Base-by-base conservation (phyloP, 2,888 invertebrate genomes). In the Teleogryllus oceanicus region DNA sequence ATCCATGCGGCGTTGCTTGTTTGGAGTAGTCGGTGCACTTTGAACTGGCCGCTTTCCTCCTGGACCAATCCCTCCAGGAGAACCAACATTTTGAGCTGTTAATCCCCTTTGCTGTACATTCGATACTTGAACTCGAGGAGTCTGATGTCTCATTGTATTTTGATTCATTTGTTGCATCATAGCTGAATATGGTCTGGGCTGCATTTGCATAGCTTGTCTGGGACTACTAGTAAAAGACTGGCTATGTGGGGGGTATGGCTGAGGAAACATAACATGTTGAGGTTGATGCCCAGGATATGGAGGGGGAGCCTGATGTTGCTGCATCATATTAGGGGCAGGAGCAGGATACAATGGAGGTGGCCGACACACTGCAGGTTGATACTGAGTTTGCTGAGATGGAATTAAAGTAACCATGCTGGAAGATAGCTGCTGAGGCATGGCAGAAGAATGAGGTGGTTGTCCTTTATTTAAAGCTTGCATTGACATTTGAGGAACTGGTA, bases 101-200 rank as follows among this genome's bases (percentile, higher is more conserved):
- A 86, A 24, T 85, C 86, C 50, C 87, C 86, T 21, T 86, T 85
- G 50, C 90, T 90, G 10, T 91, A 91, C 83, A 91, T 91, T 78
- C 91, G 91, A 84, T 91, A 91, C 50, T 91, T 91, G 83, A 21
- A 75, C 37, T 49, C 49, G 2, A 78, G 78, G 20, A 51, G 24
- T 11, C 13, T 21, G 78, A n/a, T 50, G 78, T 62, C 62, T 62
- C 13, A 62, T 62, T 13, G 13, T 62, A n/a, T 62, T 13, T 62
- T 62, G 78, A 50, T 37, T 49, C n/a, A 77, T 37, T 16, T 80
- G 80, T 74, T 80, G 80, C 21, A 79, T 76, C 80, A 80, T 78
- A 49, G 78, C 78, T 50, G 75, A 37, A 24, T 77, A 77, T 20
- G 79, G 79, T 49, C 77, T 76, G 11, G 80, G 80, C 21, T 78